Percentiles rank a stretch among this genome's conserved stretches.
These are phyloP conservation scores for Caenorhabditis sp. DNA, from an alignment of 2,888 invertebrate species.

Conservation along the genomic window DNA sequence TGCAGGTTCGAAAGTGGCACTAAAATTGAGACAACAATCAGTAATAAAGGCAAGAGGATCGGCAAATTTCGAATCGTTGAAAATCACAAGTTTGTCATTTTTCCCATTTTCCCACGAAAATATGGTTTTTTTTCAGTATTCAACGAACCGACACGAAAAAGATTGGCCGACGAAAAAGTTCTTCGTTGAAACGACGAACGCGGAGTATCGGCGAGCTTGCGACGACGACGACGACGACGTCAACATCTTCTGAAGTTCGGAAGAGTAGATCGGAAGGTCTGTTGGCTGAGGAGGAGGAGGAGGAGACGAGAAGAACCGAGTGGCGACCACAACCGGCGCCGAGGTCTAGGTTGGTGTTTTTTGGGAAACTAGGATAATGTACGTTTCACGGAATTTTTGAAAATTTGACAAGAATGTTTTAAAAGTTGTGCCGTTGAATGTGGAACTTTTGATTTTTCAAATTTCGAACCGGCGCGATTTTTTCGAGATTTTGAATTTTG, in stretches of 20 bases:
- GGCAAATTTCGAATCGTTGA: conserved; percentile 35
- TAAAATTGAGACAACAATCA: conserved; percentile 14
- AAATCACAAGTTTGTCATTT: conserved; percentile 22
- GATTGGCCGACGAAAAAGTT: conserved; percentile 13
- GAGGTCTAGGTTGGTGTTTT: not conserved
- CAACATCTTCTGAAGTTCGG: conserved; percentile 40
- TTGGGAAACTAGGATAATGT: not conserved
- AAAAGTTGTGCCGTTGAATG: too few species aligned
- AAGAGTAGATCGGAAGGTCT: conserved; percentile 39
- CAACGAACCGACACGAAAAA: conserved; percentile 16
- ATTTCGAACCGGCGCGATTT: too few species aligned
- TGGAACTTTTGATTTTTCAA: too few species aligned
- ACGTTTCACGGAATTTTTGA: too few species aligned
- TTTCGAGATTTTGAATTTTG: too few species aligned
- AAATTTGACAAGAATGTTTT: too few species aligned
- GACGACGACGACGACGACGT: too few species aligned
- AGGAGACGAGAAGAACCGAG: not conserved
- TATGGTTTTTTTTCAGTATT: too few species aligned
- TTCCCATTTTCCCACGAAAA: not conserved
- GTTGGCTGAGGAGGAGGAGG: conserved; percentile 10
- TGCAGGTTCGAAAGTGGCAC: conserved; percentile 33
- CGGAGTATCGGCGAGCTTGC: conserved; percentile 27
- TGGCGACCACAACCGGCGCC: conserved; percentile 1
- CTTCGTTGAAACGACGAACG: conserved; percentile 47
- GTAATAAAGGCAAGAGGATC: conserved; percentile 19